Base-by-base conservation (phyloP, 2,888 invertebrate genomes). In the Erpobdella octoculata region DNA sequence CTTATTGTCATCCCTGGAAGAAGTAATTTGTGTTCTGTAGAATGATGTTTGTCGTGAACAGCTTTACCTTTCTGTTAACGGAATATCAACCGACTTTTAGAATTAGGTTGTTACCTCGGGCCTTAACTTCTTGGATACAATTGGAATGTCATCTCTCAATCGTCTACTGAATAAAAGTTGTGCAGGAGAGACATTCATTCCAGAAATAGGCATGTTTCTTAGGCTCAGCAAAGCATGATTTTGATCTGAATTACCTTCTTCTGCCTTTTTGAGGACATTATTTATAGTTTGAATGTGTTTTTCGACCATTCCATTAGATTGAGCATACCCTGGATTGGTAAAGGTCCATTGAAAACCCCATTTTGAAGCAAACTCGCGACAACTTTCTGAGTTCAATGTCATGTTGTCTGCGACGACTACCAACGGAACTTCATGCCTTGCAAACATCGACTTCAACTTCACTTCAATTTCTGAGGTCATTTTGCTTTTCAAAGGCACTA, bases 351-450 rank as follows among this genome's bases (percentile, higher is more conserved):
- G n/a, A 25, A 74, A 71, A 9, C 64, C 71, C 73, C 71, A 71
- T 15, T 73, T 71, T 31, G 46, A 21, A 31, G 73, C 71, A 65
- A 74, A 75, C 12, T 72, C 37, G 0, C 25, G 37, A 9, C 74
- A 67, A 25, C 61, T 33, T n/a, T 37, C 46, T 33, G 72, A 72
- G 36, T 25, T 64, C 31, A 73, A 75, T 41, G 75, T 74, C 75
- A 74, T 75, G 65, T 75, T 75, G 65, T 76, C 76, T 25, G 70
- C 35, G 41, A 76, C 37, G 15, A 76, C 21, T 5, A 41, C 48
- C 12, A 74, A 72, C 25, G 75, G 75, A n/a, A 76, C 71, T 8
- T 74, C 76, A 71, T 75, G 73, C 21, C 74, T 36, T 25, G 72
- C 65, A 48, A 74, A 73, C 18, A 75, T 69, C 6, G 75, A 36